A percentile compares a stretch with the other conserved stretches of the same genome.
Conservation (phyloP, 2,113 vertebrate species). For the Eonycteris spelaea region DNA sequence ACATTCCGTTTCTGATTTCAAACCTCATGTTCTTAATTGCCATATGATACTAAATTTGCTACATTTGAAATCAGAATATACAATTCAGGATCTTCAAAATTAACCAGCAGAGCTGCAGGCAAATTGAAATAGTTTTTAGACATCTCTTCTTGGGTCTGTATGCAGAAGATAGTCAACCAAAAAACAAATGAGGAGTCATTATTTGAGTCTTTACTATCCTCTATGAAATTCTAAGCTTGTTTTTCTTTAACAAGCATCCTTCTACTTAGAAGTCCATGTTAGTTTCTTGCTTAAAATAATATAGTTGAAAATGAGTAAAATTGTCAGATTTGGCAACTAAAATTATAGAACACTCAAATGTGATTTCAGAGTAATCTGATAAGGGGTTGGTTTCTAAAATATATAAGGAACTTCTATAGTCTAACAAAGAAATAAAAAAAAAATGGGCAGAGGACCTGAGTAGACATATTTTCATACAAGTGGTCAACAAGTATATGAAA, state of each 20-base stretch:
- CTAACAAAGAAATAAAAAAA: background rate
- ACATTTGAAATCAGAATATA: conserved; percentile 41
- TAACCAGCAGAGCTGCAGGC: conserved; percentile 29
- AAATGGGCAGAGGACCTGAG: background rate
- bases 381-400: background rate
- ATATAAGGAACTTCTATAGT: background rate
- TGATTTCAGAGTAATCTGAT: background rate
- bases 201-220: background rate
- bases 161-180: background rate
- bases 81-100: background rate
- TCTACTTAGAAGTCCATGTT: conserved; percentile 21
- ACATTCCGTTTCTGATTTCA: background rate
- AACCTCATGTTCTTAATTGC: background rate
- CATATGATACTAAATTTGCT: conserved; percentile 32
- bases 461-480: background rate
- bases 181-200: conserved; percentile 37
- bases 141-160: background rate
- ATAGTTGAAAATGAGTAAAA: conserved; percentile 12
- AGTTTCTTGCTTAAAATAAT: conserved; percentile 58
- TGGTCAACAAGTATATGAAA: background rate
- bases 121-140: conserved; percentile 14
- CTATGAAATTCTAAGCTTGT: conserved; percentile 25
- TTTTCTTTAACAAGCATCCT: conserved; percentile 6
- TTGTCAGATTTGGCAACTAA: background rate
- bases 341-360: background rate